Base-by-base conservation (phyloP, 2,888 invertebrate species). In the Pandemis corylana region DNA sequence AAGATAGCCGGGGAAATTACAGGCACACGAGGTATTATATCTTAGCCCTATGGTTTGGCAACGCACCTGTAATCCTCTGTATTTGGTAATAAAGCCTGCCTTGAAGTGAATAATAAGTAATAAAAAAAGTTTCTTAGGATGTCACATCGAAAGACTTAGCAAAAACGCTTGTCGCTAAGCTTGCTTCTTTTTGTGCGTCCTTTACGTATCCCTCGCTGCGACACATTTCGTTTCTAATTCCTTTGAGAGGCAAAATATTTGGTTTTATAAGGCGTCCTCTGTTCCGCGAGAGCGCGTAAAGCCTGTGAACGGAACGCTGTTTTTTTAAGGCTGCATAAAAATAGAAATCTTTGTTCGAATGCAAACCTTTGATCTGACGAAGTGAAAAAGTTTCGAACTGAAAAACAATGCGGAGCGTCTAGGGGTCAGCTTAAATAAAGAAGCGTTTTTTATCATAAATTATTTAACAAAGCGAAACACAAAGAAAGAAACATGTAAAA, bases 161-260 rank as follows among this genome's bases (percentile, higher is more conserved):
- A n/a, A 51, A 51, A 51, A 51, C 51, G 51, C 51, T 51, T 1
- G n/a, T 51, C 51, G 51, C n/a, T 51, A 51, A n/a, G n/a, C n/a
- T 13, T 5, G 13, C n/a, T 13, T 13, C 51, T 51, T 51, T n/a
- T n/a, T 13, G n/a, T 5, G 51, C n/a, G 5, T 51, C n/a, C 44
- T 51, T n/a, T 9, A 1, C 20, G 12, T 46, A 44, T n/a, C 66
- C 78, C 78, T 78, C 79, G 77, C 71, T 66, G 15, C 78, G 73
- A 75, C 77, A 81, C 79, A 82, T 80, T 56, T 79, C 81, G 79
- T 81, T 83, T 83, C 79, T 83, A 83, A 85, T 86, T 83, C 80
- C 76, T 80, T 78, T 80, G 80, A 85, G 81, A 81, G 82, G 80
- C 77, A 80, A 81, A 82, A 80, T 79, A 80, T 80, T 79, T 80